Conservation (phyloP, 2,888 invertebrate genomes). For the Lasioglossum zephyrum region DNA sequence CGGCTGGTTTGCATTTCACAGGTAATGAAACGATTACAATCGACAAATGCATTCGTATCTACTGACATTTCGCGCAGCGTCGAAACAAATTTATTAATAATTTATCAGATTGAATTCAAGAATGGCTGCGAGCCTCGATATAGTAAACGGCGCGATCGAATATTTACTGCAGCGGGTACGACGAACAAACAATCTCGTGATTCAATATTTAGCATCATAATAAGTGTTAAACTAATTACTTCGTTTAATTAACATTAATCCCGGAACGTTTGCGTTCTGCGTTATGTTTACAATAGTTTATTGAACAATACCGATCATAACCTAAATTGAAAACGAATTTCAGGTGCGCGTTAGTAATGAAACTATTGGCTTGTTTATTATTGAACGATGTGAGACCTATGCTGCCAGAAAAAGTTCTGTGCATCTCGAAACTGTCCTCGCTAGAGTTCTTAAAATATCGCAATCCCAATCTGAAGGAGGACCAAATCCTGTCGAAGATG, state of each 20-base stretch:
- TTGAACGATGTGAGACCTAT: conserved; percentile 6
- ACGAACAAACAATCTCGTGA: conserved; percentile 19
- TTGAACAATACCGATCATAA: conserved; percentile 16
- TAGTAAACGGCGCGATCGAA: neutral
- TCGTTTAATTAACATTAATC: conserved; percentile 44
- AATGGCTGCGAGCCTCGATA: neutral
- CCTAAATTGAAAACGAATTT: conserved; percentile 19
- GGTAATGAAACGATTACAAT: conserved; percentile 11
- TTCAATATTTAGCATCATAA: conserved; percentile 47
- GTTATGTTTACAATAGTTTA: conserved; percentile 27
- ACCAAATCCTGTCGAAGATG: conserved; percentile 88
- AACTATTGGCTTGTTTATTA: conserved; percentile 14
- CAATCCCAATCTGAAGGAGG: conserved; percentile 88
- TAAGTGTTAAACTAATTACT: conserved; percentile 38
- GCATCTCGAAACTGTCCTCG: conserved; percentile 56
- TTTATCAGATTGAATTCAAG: conserved; percentile 22
- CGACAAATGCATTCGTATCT: neutral
- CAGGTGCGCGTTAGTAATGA: conserved; percentile 37
- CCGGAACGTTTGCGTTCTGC: neutral
- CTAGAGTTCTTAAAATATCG: conserved; percentile 73
- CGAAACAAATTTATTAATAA: conserved; percentile 18
- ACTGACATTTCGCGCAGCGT: neutral
- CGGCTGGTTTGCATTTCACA: neutral
- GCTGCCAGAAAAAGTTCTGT: conserved; percentile 54
- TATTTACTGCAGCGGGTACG: conserved; percentile 21